Evolutionary conservation across 1,140 invertebrate species (phyloP), one percentile per base, ranked within the genome.

Genomic region (Centruroides sculpturatus): DNA sequence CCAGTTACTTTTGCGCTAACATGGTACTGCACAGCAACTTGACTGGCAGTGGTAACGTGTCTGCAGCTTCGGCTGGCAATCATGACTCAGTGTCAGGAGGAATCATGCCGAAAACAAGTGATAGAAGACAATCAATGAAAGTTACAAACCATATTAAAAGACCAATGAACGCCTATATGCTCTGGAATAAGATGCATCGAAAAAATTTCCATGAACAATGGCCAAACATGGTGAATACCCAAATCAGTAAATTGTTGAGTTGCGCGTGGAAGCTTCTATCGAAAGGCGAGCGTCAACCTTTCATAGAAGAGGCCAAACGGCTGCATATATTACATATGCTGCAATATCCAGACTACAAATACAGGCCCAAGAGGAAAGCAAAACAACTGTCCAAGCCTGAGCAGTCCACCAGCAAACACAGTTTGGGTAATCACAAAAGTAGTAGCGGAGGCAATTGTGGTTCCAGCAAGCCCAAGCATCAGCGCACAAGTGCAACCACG

Each of bases 121-220:
- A 56, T n/a, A 41, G 55, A 41, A 41, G 10, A n/a, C 46, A 56
- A 13, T 3, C 34, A 4, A 4, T 3, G 35, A 50, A n/a, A n/a
- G n/a, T n/a, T n/a, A 88, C 89, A 53, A 91, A 92, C 72, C 92
- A 95, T 80, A 92, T 95, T 73, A 96, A 96, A 74, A 80, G 92
- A 69, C 92, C 92, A 10, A 96, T 96, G 92, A 96, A 96, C 75
- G 90, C 92, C 53, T 96, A 96, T 76, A 96, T 96, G 92, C 92
- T 96, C 3, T 96, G 91, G 90, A 90, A 87, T 54, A 91, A 94
- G 75, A 90, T 93, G 66, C 87, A 95, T 71, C 81, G 92, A 58
- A 83, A 88, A 69, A 92, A 93, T 79, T 95, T 96, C 57, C 92
- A 89, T 74, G 87, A 93, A 72, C 80, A 85, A 59, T 87, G 89